Conservation (phyloP, 2,797 vertebrate genomes). For the Bovichtus variegatus region DNA sequence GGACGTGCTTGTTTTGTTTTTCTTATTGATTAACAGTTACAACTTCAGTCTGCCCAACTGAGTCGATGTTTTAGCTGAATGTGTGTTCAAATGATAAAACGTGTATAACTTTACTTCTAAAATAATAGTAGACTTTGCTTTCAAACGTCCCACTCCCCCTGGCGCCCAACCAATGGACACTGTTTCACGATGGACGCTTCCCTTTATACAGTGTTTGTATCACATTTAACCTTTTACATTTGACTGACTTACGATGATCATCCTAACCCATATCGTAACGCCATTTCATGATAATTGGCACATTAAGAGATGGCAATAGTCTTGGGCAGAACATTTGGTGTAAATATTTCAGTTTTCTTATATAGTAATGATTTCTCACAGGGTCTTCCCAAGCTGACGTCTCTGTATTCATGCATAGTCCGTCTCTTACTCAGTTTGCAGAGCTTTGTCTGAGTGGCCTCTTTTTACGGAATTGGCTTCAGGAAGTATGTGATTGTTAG, state of each 20-base stretch:
- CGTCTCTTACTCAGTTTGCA: not conserved
- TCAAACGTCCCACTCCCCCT: conserved; percentile 42
- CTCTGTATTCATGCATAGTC: not conserved
- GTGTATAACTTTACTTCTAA: not conserved
- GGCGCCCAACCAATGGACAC: conserved; percentile 14
- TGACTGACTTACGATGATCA: not conserved
- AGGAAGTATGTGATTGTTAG: not conserved
- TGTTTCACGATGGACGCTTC: not conserved
- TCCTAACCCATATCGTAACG: not conserved
- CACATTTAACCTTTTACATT: not conserved
- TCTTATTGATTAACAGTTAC: not conserved
- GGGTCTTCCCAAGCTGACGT: not conserved
- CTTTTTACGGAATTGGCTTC: not conserved
- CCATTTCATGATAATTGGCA: no score
- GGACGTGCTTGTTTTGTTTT: rapidly evolving
- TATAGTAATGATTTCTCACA: not conserved
- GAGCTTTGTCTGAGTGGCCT: not conserved
- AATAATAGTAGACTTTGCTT: not conserved
- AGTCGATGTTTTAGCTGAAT: not conserved
- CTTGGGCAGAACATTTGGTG: not conserved
- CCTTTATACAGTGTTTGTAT: not conserved
- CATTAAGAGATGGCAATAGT: no score
- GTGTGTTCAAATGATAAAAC: not conserved
- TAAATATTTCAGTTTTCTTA: not conserved
- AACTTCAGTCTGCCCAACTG: not conserved